Conservation (phyloP, 1,140 invertebrate species). For the Bombus terrestris region DNA sequence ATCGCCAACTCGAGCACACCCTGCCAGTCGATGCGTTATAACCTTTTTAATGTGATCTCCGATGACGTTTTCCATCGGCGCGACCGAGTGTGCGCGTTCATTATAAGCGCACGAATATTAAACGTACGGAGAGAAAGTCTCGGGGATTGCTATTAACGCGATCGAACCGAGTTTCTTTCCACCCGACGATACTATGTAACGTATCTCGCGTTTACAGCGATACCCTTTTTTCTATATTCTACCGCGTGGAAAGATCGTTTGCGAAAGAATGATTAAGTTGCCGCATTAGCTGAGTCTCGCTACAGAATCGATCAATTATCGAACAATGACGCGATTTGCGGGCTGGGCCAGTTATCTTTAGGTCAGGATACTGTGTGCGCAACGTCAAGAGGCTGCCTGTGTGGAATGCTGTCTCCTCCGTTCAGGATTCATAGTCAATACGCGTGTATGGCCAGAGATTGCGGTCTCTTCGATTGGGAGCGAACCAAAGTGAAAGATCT, state of each 20-base stretch:
- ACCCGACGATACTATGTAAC: too few species aligned
- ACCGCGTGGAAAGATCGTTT: background rate
- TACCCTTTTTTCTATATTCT: background rate
- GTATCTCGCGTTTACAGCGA: too few species aligned
- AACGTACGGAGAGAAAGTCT: constrained; percentile 16
- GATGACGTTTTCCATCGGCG: background rate
- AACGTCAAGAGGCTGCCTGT: too few species aligned
- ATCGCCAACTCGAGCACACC: background rate
- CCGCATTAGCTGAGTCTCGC: background rate
- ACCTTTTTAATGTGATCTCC: too few species aligned
- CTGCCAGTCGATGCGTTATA: too few species aligned
- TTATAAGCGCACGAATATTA: constrained; percentile 19
- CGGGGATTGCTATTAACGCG: background rate
- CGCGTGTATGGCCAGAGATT: constrained; percentile 38
- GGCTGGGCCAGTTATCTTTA: constrained; percentile 71
- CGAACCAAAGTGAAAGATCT: constrained; percentile 76
- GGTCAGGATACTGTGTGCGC: constrained; percentile 71
- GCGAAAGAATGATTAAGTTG: background rate
- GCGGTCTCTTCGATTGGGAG: constrained; percentile 74
- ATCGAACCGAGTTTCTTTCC: too few species aligned
- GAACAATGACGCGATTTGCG: constrained; percentile 26
- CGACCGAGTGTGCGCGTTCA: background rate
- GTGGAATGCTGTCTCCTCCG: constrained; percentile 50
- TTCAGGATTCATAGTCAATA: constrained; percentile 38
- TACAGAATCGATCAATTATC: background rate